These are phyloP conservation scores for Aphidius colemani DNA, from an alignment of 2,888 invertebrate genomes.

Conservation along the genomic window DNA sequence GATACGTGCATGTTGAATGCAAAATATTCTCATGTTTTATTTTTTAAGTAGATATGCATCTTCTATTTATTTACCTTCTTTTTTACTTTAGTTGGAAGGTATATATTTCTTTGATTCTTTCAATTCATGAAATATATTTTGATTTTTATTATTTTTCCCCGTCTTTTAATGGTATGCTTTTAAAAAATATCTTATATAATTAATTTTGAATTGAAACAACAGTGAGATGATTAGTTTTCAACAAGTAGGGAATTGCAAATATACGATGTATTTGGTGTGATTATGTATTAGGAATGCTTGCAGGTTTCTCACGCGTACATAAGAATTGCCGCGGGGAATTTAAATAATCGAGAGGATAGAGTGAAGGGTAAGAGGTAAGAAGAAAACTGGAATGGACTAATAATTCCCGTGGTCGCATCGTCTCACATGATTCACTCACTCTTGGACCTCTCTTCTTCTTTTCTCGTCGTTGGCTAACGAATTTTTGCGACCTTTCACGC, in stretches of 20 bases:
- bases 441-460: not conserved
- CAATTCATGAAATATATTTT: not conserved
- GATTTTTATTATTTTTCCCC: too few relatives aligned
- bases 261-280: not conserved
- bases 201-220: not conserved
- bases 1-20: not conserved
- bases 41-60: not conserved
- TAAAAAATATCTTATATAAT: not conserved
- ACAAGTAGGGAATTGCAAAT: not conserved
- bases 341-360: not conserved
- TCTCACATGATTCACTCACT: not conserved
- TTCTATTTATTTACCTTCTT: not conserved
- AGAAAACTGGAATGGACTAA: not conserved
- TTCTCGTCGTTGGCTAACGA: not conserved
- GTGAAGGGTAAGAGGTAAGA: not conserved
- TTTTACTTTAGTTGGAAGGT: too few relatives aligned
- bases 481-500: not conserved
- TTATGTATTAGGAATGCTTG: too few relatives aligned
- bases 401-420: not conserved
- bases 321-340: not conserved
- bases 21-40: conserved; percentile 18
- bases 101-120: not conserved
- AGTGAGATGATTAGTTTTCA: not conserved
- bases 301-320: too few relatives aligned
- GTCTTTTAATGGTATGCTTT: conserved; percentile 7